Evolutionary conservation across 2,113 vertebrate genomes (phyloP), one percentile per base, ranked within the genome.

Genomic region (Dipodomys spectabilis): DNA sequence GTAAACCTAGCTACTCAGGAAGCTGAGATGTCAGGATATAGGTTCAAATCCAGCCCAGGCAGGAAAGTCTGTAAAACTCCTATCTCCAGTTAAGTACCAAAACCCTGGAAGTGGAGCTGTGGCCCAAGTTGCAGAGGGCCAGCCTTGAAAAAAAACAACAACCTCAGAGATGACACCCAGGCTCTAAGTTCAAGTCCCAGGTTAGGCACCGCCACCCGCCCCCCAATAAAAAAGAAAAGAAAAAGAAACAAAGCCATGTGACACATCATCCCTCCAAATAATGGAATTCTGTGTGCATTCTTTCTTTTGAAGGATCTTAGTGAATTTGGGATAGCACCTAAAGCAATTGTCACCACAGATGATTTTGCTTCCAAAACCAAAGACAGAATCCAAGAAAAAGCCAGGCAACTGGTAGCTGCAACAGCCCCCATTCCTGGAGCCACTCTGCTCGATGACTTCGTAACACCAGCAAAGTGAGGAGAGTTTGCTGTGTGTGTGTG

Each of bases 271-370:
- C 45, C 88, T 80, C 12, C 68, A 81, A 93, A 73, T 87, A 72
- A 91, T 53, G 23, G 57, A 75, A 87, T 68, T 71, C 27, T 94
- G 73, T 91, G 77, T 96, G 22, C 45, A 60, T 72, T 71, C 82
- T 82, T 84, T 92, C 20, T 92, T 95, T 93, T 95, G 1, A 82
- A 99, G 99, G 99, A 99, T 97, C 98, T 99, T 15, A 91, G 99
- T 88, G 99, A 99, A 97, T 99, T 99, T 94, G 99, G 99, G 65
- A 99, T 99, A 88, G 99, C 99, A 28, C 99, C 99, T 27, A 98
- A 97, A 90, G 98, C 98, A 13, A 99, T 99, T 97, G 98, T 98
- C 67, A 99, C 99, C 62, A 99, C 99, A 3, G 98, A 98, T 72
- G 98, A 99, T 94, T 99, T 99, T 98, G 97, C 98, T 16, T 99